phyloP scores from a whole-genome alignment of 1,140 invertebrate genomes.

The Coboldia fuscipes region DNA sequence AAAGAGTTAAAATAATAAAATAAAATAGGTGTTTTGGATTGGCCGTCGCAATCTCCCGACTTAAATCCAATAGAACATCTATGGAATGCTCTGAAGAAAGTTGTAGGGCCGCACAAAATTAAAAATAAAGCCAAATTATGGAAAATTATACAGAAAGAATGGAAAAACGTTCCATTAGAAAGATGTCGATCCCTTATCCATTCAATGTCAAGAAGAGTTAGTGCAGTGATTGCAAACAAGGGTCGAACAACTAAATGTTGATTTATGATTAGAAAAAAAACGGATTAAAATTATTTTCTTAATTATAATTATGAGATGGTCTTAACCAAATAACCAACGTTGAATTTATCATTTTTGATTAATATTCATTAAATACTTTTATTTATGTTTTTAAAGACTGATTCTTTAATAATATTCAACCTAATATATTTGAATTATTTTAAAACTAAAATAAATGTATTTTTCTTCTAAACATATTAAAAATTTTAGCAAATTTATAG shows the following conservation, averaged over 20 bases:
- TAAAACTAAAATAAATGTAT: too few relatives aligned
- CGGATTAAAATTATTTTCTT: too few relatives aligned
- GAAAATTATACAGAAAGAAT: neutral
- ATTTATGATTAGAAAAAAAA: too few relatives aligned
- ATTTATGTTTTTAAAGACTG: too few relatives aligned
- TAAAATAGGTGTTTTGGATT: neutral
- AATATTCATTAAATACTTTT: too few relatives aligned
- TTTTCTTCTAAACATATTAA: too few relatives aligned
- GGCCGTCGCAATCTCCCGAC: slow-evolving; percentile 11
- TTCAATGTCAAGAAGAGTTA: slow-evolving; percentile 8
- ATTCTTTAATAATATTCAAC: too few relatives aligned
- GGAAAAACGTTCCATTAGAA: slow-evolving; percentile 2
- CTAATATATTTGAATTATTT: too few relatives aligned
- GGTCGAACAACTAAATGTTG: slow-evolving; percentile 12
- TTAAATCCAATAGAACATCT: slow-evolving; percentile 13
- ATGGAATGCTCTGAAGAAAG: slow-evolving; percentile 8
- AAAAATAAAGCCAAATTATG: neutral
- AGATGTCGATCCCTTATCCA: slow-evolving; percentile 8
- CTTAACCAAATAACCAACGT: too few relatives aligned
- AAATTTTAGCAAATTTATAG: too few relatives aligned
- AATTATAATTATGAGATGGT: too few relatives aligned
- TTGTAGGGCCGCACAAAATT: neutral
- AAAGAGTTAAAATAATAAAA: slow-evolving; percentile 5
- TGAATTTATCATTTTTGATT: too few relatives aligned
- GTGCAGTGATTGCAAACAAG: slow-evolving; percentile 9